Evolutionary conservation across 2,797 vertebrate genomes (phyloP).

Genomic region (Hippoglossus hippoglossus): DNA sequence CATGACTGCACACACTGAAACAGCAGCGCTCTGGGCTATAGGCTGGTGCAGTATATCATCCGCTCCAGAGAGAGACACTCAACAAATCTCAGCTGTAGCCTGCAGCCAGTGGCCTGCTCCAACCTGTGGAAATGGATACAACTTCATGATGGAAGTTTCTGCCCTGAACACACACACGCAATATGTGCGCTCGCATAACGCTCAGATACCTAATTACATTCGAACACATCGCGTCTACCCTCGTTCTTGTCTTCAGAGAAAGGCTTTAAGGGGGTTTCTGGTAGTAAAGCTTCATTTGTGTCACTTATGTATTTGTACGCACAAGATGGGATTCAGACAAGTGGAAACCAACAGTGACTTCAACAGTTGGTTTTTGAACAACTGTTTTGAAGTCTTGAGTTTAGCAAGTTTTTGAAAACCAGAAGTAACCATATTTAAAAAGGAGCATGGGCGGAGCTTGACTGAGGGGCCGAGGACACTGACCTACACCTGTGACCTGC

Average conservation of each 20-base stretch:
- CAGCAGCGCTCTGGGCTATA: constrained; percentile 39
- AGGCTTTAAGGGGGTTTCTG: background rate
- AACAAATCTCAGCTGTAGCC: constrained; percentile 46
- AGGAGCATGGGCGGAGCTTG: too few species aligned
- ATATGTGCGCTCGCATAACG: background rate
- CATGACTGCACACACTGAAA: constrained; percentile 18
- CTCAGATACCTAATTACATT: constrained; percentile 7
- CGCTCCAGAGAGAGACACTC: constrained; percentile 14
- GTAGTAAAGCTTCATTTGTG: too few species aligned
- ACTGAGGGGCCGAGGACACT: too few species aligned
- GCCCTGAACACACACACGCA: background rate
- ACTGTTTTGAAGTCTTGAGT: too few species aligned
- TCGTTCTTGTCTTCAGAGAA: background rate
- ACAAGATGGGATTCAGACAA: too few species aligned
- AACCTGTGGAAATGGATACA: constrained; percentile 49
- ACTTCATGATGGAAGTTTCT: constrained; percentile 11
- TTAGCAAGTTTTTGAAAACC: too few species aligned
- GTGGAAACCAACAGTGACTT: too few species aligned
- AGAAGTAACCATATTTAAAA: too few species aligned
- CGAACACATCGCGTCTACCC: background rate
- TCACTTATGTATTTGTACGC: too few species aligned
- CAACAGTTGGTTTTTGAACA: too few species aligned
- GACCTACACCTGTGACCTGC: too few species aligned
- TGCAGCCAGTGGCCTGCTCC: constrained; percentile 55
- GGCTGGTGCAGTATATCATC: constrained; percentile 41